Evolutionary conservation across 2,888 invertebrate genomes (phyloP).

Genomic region (Trissonchulus latispiculum): DNA sequence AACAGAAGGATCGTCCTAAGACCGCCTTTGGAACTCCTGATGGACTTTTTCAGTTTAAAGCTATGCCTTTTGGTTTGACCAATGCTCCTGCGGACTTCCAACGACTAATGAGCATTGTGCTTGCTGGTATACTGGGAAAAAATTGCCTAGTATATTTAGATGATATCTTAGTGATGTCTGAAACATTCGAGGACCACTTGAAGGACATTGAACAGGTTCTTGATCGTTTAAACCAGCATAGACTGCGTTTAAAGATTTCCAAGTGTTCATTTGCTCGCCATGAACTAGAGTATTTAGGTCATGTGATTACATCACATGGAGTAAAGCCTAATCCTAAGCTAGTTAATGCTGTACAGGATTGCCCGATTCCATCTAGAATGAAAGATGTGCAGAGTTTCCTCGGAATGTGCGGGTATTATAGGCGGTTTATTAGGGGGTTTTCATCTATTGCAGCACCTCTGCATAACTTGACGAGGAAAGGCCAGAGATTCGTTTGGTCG

Average conservation of each 20-base stretch:
- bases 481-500: neutral
- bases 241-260: neutral
- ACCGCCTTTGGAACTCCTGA: conserved; percentile 3
- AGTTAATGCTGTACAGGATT: neutral
- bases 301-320: neutral
- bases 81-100: neutral
- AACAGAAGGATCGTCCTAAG: neutral
- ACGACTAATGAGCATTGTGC: neutral
- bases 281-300: neutral
- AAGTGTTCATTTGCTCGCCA: neutral
- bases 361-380: neutral
- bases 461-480: neutral
- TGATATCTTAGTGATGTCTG: conserved; percentile 1
- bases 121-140: neutral
- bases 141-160: neutral
- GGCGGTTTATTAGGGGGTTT: neutral
- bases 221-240: neutral
- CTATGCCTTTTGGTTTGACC: neutral
- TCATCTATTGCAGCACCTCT: neutral
- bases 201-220: neutral
- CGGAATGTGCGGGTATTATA: conserved; percentile 6
- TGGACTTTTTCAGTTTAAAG: conserved; percentile 2
- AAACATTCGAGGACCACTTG: neutral
- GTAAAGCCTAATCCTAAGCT: neutral
- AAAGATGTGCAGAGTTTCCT: neutral